Evolutionary conservation across 2,797 vertebrate species (phyloP), one percentile per base, ranked within the genome.

Genomic region (Acipenser ruthenus): DNA sequence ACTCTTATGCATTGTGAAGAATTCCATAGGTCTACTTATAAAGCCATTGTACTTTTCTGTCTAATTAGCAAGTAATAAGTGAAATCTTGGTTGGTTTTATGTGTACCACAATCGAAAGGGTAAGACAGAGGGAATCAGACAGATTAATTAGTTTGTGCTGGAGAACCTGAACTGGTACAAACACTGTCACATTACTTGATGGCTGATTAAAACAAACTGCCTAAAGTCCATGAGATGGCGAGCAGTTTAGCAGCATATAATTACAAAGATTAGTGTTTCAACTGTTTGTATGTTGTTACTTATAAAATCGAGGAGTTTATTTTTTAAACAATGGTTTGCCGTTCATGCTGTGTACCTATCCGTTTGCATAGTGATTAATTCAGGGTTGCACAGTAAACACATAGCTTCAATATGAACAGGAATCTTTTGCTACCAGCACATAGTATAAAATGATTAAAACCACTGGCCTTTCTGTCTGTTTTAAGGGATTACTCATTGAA

Each of bases 21-120:
- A 37, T 83, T 83, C 81, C 80, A 79, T 79, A 79, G 76, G 76
- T 83, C 78, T 72, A 78, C 73, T 72, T 13, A 79, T 80, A 77
- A 86, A 76, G 69, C 71, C 52, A 37, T 76, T 80, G 73, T 60
- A 8, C 37, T 37, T 37, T 70, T 70, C 83, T 89, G 86, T 83
- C 79, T 89, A 89, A 90, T 92, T 93, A 93, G 88, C 87, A 93
- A 93, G 93, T 88, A 94, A 94, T 87, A 37, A 4, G 37, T 94
- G 91, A 89, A 93, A 92, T 89, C 89, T 89, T 93, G 88, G 91
- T 90, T 93, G 87, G 85, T 82, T 94, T 94, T 92, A 93, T 93
- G 95, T 93, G 85, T 86, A 86, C 83, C 79, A 85, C 93, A 92
- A 94, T 91, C 90, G 92, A 94, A 90, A 92, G 75, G 76, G 83